Conservation (phyloP, 2,888 invertebrate genomes). For the Drosophila siamana region DNA sequence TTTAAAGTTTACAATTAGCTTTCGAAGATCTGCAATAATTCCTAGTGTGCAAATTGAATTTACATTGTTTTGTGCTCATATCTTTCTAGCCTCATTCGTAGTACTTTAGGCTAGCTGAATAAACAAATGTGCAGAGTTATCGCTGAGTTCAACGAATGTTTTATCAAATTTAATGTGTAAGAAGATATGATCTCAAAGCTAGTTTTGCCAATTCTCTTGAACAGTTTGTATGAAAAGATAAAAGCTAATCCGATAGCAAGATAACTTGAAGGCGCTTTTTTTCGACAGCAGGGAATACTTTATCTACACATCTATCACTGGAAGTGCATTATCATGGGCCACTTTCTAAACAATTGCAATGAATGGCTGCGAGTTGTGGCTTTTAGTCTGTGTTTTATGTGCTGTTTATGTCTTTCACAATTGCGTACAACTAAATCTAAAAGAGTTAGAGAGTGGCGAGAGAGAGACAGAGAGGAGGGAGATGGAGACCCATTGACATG, state of each 20-base stretch:
- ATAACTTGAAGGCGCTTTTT: neutral
- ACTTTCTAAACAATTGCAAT: slow-evolving; percentile 50
- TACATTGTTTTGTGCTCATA: neutral
- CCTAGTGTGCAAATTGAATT: no score
- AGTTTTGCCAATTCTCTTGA: neutral
- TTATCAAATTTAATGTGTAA: neutral
- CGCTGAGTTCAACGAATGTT: neutral
- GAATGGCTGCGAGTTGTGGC: slow-evolving; percentile 29
- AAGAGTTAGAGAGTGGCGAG: slow-evolving; percentile 4
- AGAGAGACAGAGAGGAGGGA: neutral
- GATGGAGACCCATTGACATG: slow-evolving; percentile 64
- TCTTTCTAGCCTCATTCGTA: neutral
- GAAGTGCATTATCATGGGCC: slow-evolving; percentile 13
- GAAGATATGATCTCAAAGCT: neutral
- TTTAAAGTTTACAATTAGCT: no score
- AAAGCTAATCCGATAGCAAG: neutral
- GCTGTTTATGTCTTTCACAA: slow-evolving; percentile 70
- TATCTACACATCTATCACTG: neutral
- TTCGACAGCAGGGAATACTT: neutral
- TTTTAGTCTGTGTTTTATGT: slow-evolving; percentile 54
- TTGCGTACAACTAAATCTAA: slow-evolving; percentile 11
- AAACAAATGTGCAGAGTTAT: neutral
- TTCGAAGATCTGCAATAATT: no score
- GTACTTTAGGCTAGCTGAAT: neutral
- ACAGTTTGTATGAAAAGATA: neutral